These are phyloP conservation scores for Macroglossus sobrinus DNA, from an alignment of 2,113 vertebrate species.

Conservation along the genomic window DNA sequence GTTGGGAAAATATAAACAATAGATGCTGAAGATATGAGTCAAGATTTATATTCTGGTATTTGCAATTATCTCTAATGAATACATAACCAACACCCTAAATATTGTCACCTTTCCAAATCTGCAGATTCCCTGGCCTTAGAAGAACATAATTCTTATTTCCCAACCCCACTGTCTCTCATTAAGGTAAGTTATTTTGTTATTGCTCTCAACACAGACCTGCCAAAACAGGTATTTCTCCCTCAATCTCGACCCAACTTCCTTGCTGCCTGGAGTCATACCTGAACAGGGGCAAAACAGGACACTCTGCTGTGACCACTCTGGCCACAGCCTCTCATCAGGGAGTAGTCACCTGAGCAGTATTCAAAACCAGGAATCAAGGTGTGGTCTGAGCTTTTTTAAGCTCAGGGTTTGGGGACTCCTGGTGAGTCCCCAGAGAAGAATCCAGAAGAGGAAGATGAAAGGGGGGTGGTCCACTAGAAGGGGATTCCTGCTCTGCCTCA, in stretches of 20 bases:
- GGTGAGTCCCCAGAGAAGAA: background rate
- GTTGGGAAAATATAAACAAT: background rate
- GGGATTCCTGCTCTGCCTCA: background rate
- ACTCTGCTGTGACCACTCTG: background rate
- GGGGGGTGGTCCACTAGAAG: background rate
- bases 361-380: constrained; percentile 42
- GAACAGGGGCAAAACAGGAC: background rate
- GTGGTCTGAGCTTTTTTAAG: constrained; percentile 23
- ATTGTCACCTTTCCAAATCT: background rate
- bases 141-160: background rate
- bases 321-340: background rate
- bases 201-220: background rate
- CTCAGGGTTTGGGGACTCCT: background rate
- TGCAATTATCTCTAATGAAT: background rate
- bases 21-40: background rate
- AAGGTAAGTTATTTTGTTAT: constrained; percentile 11
- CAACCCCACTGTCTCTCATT: background rate
- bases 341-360: constrained; percentile 7
- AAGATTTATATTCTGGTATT: background rate
- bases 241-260: background rate
- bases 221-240: background rate
- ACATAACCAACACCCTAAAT: constrained; percentile 30
- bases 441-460: constrained; percentile 26
- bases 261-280: background rate
- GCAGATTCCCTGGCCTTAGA: background rate